Conservation (phyloP, 30 jellyfish, hydroid and myxozoan genomes). For the Nemopilema nomurai region DNA sequence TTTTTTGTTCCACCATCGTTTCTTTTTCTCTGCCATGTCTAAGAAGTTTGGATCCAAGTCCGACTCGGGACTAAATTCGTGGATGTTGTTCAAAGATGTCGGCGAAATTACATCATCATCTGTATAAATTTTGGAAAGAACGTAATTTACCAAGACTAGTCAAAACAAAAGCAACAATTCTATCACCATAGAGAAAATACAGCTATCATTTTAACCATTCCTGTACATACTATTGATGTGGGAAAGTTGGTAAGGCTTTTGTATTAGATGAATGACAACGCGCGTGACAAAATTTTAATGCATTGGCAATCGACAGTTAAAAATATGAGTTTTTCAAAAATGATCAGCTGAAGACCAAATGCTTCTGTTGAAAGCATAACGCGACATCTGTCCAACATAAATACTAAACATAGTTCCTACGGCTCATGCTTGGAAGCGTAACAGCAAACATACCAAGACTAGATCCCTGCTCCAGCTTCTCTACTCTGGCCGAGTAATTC, state of each 20-base stretch:
- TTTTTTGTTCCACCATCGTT: conserved; percentile 55
- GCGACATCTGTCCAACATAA: no score
- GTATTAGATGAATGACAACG: no score
- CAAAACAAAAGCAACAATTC: background rate
- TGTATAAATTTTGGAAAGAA: background rate
- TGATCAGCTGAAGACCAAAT: no score
- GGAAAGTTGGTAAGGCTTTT: no score
- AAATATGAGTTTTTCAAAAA: no score
- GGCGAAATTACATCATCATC: conserved; percentile 1
- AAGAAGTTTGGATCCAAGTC: conserved; percentile 62
- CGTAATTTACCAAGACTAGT: background rate
- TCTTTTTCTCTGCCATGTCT: conserved; percentile 47
- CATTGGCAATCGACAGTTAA: no score
- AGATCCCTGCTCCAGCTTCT: background rate
- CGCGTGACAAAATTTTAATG: no score
- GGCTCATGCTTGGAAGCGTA: background rate
- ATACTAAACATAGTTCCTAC: background rate
- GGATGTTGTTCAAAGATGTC: conserved; percentile 22
- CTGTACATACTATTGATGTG: no score
- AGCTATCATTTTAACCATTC: no score
- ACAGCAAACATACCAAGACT: background rate
- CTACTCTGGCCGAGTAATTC: conserved; percentile 54
- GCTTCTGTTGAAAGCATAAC: no score
- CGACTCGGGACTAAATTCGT: conserved; percentile 58
- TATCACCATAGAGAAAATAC: background rate